Conservation (phyloP, 2,888 invertebrate species). For the Ceratothoa steindachneri region DNA sequence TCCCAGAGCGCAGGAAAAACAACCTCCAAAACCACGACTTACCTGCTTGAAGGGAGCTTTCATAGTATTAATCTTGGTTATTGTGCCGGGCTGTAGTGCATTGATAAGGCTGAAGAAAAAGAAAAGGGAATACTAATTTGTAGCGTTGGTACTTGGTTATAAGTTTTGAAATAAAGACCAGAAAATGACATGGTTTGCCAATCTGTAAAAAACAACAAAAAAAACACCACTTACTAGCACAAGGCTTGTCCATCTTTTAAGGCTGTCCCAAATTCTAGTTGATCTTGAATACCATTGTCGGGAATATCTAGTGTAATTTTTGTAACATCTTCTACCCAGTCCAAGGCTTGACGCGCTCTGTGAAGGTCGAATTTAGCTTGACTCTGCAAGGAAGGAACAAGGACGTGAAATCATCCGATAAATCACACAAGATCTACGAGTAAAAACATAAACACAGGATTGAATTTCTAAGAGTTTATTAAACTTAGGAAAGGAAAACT, state of each 20-base stretch:
- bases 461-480: too few species aligned
- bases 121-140: too few species aligned
- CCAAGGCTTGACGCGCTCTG: conserved; percentile 54
- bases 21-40: too few species aligned
- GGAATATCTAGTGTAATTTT: conserved; percentile 51
- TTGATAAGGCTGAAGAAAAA: conserved; percentile 52
- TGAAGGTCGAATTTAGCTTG: conserved; percentile 57
- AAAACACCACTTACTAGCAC: conserved; percentile 54
- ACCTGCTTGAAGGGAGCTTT: conserved; percentile 55
- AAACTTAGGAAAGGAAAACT: too few species aligned
- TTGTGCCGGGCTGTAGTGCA: conserved; percentile 52
- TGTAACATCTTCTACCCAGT: conserved; percentile 56
- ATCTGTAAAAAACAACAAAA: neutral
- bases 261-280: conserved; percentile 54
- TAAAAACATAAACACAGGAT: too few species aligned
- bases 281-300: conserved; percentile 52
- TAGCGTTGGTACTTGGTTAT: too few species aligned
- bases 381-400: conserved; percentile 51
- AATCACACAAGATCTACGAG: too few species aligned
- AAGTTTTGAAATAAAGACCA: too few species aligned
- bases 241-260: conserved; percentile 56
- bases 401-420: too few species aligned
- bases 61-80: conserved; percentile 53
- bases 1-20: too few species aligned
- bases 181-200: too few species aligned